Percentiles rank a stretch among this genome's conserved stretches.
phyloP scores from a whole-genome alignment of 2,113 vertebrate genomes.

The Amblyopsis rosae region DNA sequence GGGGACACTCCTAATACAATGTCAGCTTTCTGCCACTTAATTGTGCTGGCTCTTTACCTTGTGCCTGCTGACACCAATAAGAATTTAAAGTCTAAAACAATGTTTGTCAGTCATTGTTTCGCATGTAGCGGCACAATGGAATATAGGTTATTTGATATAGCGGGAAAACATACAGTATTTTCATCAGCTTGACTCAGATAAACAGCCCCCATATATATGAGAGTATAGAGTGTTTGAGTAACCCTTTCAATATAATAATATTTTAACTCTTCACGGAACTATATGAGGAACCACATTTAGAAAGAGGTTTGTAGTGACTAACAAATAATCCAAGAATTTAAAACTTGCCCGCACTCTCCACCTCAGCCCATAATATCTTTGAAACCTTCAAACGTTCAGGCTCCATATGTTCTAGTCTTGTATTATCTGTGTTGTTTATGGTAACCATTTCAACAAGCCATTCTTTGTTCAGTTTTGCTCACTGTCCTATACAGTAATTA shows the following conservation, averaged over 20 bases:
- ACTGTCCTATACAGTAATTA: slow-evolving; percentile 7
- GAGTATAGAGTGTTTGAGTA: slow-evolving; percentile 25
- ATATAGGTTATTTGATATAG: slow-evolving; percentile 11
- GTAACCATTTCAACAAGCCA: neutral
- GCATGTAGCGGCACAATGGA: slow-evolving; percentile 1
- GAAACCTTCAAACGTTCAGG: no score
- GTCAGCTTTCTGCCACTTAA: no score
- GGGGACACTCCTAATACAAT: no score
- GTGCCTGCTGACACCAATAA: slow-evolving; percentile 18
- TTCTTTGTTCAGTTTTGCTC: slow-evolving; percentile 12
- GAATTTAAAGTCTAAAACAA: slow-evolving; percentile 33
- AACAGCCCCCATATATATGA: slow-evolving; percentile 34
- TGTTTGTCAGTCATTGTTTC: slow-evolving; percentile 17
- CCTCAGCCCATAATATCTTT: no score
- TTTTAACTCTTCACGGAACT: slow-evolving; percentile 42
- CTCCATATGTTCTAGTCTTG: slow-evolving; percentile 11
- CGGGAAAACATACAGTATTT: slow-evolving; percentile 1
- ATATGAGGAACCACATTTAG: slow-evolving; percentile 33
- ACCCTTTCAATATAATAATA: slow-evolving; percentile 49
- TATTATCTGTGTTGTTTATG: slow-evolving; percentile 4
- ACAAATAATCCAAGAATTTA: slow-evolving; percentile 24
- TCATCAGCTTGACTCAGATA: slow-evolving; percentile 36
- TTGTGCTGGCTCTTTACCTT: neutral
- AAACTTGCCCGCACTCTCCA: no score
- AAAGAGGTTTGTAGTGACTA: slow-evolving; percentile 45